Evolutionary conservation across 2,888 invertebrate species (phyloP), one percentile per base, ranked within the genome.

Genomic region (Anticlea derivata): DNA sequence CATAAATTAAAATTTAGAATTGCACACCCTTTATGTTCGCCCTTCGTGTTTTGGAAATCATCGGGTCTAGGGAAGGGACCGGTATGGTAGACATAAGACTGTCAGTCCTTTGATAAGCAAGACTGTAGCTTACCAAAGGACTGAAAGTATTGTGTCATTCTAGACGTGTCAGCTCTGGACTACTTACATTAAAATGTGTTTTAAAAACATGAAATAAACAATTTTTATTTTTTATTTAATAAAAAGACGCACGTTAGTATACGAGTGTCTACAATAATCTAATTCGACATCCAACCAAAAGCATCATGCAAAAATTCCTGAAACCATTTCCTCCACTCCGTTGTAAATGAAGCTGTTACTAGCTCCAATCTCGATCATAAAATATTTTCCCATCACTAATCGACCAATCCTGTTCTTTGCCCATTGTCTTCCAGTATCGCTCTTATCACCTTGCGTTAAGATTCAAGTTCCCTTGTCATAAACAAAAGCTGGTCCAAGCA

Each of bases 1-100:
- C 90, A 91, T 91, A 91, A 91, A 91, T 91, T 91, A 78, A 83
- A 88, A 90, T 88, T 59, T 88, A 83, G 80, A 85, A 87, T 77
- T 78, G 78, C 73, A 78, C 80, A 73, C 66, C 63, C 64, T 65
- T 61, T 56, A 65, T 66, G 62, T 65, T 68, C 70, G 75, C 77
- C 82, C 80, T 79, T 72, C 70, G 71, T 72, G 72, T 75, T 73
- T 75, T 71, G 65, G 67, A 60, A 70, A 73, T 60, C 58, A 57
- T 55, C 41, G 34, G 8, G 11, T 4, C 0, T 58, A 60, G 54
- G 7, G 60, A 52, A 22, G 60, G 45, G 50, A 48, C 23, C n/a
- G n/a, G n/a, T n/a, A n/a, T n/a, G n/a, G n/a, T n/a, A n/a, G n/a
- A n/a, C n/a, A n/a, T n/a, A n/a, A n/a, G n/a, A n/a, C n/a, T n/a